Percentiles rank a stretch among this genome's conserved stretches.
Conservation (phyloP, 2,113 vertebrate species). For the Elgaria multicarinata region DNA sequence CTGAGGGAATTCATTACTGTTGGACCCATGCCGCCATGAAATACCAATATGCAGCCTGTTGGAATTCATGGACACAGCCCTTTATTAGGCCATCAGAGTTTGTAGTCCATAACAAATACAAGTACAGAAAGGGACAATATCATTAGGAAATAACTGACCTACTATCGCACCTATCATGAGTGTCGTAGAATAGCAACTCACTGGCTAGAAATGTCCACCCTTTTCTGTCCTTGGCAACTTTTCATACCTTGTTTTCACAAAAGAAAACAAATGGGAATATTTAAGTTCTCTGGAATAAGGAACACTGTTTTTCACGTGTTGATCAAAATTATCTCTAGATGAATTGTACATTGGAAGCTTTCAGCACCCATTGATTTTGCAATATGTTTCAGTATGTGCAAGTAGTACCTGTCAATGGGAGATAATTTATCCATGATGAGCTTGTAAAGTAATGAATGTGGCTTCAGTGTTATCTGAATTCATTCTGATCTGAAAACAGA, state of each 20-base stretch:
- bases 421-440: conserved; percentile 1
- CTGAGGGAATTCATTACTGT: conserved; percentile 61
- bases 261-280: not conserved
- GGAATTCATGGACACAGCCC: conserved; percentile 67
- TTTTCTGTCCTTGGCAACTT: not conserved
- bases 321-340: not conserved
- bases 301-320: not conserved
- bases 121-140: conserved; percentile 66
- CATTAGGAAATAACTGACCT: conserved; percentile 51
- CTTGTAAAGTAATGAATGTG: not conserved
- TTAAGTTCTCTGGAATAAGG: not conserved
- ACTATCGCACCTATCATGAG: conserved; percentile 1
- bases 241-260: not conserved
- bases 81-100: conserved; percentile 70
- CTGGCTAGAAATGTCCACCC: not conserved
- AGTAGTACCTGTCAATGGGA: conserved; percentile 6
- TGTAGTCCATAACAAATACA: conserved; percentile 76
- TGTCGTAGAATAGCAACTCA: not conserved
- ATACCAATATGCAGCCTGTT: conserved; percentile 56
- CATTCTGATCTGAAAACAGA: not conserved
- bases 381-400: not conserved
- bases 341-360: not conserved
- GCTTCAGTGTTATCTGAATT: not conserved
- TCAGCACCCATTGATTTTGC: not conserved
- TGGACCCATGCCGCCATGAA: conserved; percentile 60